phyloP scores from a whole-genome alignment of 2,888 invertebrate species.

The Ditula angustiorana region DNA sequence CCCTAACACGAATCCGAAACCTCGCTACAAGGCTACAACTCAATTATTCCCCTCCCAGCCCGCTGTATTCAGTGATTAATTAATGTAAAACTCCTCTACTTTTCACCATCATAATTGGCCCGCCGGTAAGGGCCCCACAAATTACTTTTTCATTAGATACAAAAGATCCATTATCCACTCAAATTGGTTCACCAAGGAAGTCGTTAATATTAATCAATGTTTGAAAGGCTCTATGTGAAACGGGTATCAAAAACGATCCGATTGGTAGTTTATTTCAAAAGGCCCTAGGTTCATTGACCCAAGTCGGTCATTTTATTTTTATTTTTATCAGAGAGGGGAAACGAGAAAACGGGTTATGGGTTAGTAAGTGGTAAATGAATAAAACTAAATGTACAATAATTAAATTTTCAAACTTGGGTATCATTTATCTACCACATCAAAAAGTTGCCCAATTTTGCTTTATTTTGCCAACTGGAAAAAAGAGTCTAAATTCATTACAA shows the following conservation, averaged over 20 bases:
- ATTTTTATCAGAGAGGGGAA: too few species aligned
- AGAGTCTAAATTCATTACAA: too few species aligned
- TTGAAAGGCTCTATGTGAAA: slow-evolving; percentile 62
- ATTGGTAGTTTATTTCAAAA: slow-evolving; percentile 7
- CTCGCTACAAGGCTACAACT: slow-evolving; percentile 48
- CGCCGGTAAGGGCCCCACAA: slow-evolving; percentile 60
- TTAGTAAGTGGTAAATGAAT: too few species aligned
- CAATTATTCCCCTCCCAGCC: slow-evolving; percentile 49
- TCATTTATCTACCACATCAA: too few species aligned
- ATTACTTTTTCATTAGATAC: slow-evolving; percentile 80
- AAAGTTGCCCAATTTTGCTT: too few species aligned
- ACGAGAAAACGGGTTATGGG: too few species aligned
- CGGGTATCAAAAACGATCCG: slow-evolving; percentile 31
- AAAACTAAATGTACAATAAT: too few species aligned
- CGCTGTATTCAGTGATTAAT: slow-evolving; percentile 63
- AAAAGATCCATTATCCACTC: slow-evolving; percentile 82
- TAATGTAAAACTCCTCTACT: slow-evolving; percentile 64
- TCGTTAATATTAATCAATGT: slow-evolving; percentile 82
- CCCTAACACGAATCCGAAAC: slow-evolving; percentile 42
- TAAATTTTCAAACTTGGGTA: too few species aligned
- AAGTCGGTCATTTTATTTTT: too few species aligned
- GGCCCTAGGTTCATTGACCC: not conserved
- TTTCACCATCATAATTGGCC: slow-evolving; percentile 71
- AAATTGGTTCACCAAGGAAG: slow-evolving; percentile 78
- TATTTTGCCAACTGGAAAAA: too few species aligned